Evolutionary conservation across 2,113 vertebrate genomes (phyloP).

Genomic region (Cyprinodon variegatus): DNA sequence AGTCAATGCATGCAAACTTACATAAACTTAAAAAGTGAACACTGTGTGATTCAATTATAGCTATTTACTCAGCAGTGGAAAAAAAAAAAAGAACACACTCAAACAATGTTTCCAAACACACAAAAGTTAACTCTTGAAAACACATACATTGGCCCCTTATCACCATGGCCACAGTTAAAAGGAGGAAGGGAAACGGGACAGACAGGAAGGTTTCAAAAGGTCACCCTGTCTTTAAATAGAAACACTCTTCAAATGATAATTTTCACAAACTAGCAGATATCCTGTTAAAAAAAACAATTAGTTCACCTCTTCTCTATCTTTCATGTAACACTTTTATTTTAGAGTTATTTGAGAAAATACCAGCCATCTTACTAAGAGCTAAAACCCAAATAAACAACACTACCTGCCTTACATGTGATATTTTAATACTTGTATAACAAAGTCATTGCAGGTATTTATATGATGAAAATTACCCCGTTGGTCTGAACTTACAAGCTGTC

Average conservation of each 20-base stretch:
- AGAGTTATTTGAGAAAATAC: constrained; percentile 23
- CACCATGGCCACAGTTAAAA: constrained; percentile 62
- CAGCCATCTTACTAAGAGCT: neutral
- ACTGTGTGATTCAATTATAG: constrained; percentile 50
- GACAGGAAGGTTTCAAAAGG: constrained; percentile 53
- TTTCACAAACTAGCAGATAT: constrained; percentile 29
- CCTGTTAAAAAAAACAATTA: neutral
- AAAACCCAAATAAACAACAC: neutral
- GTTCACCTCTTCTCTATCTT: too few species aligned
- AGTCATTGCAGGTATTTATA: neutral
- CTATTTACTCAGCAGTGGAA: constrained; percentile 43
- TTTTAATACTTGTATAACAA: neutral
- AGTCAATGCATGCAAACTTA: constrained; percentile 38
- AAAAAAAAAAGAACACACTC: constrained; percentile 43
- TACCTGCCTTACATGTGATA: neutral
- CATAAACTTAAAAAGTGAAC: constrained; percentile 37
- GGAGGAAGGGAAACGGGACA: constrained; percentile 46
- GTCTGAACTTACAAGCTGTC: neutral
- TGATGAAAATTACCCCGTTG: neutral
- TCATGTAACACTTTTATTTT: constrained; percentile 2
- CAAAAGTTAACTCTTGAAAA: constrained; percentile 18
- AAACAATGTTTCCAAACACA: constrained; percentile 18
- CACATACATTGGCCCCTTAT: constrained; percentile 57
- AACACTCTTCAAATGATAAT: constrained; percentile 37
- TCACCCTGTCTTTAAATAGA: constrained; percentile 50